phyloP scores from a whole-genome alignment of 2,888 invertebrate genomes.

The Chaitophorus viminalis region DNA sequence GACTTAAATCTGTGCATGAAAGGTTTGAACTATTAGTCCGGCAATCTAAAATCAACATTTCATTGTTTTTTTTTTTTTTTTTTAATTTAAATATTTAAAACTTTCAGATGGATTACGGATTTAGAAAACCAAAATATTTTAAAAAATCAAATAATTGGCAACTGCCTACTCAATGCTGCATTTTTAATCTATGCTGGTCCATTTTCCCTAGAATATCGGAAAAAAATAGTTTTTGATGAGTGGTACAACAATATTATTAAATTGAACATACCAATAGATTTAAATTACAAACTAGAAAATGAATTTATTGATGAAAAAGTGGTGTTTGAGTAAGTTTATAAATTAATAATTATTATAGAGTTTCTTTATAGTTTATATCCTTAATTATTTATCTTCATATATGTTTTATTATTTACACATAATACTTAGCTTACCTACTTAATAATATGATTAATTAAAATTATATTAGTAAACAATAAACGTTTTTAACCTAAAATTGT shows the following conservation, averaged over 20 bases:
- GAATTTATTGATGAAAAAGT: conserved; percentile 25
- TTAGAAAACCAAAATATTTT: conserved; percentile 77
- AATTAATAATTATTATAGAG: background rate
- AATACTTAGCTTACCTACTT: background rate
- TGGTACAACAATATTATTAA: conserved; percentile 40
- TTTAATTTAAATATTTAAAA: background rate
- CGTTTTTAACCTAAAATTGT: background rate
- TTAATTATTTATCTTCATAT: too few relatives aligned
- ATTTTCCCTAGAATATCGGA: conserved; percentile 51
- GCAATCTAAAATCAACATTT: background rate
- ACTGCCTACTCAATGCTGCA: conserved; percentile 82
- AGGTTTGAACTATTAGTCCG: conserved; percentile 10
- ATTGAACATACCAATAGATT: conserved; percentile 31
- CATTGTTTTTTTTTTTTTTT: conserved; percentile 34
- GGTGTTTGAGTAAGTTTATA: conserved; percentile 14
- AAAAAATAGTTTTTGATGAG: conserved; percentile 31
- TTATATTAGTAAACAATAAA: background rate
- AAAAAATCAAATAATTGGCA: conserved; percentile 80
- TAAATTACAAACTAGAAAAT: conserved; percentile 41
- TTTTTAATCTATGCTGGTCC: conserved; percentile 71
- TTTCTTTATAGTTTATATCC: background rate
- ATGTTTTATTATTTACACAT: too few relatives aligned
- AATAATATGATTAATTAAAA: background rate
- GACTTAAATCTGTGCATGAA: conserved; percentile 1
- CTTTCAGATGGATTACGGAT: conserved; percentile 78